A percentile compares a stretch with the other conserved stretches of the same genome.
These are phyloP conservation scores for Drosophila simulans DNA, from an alignment of 1,140 invertebrate genomes.

Conservation along the genomic window DNA sequence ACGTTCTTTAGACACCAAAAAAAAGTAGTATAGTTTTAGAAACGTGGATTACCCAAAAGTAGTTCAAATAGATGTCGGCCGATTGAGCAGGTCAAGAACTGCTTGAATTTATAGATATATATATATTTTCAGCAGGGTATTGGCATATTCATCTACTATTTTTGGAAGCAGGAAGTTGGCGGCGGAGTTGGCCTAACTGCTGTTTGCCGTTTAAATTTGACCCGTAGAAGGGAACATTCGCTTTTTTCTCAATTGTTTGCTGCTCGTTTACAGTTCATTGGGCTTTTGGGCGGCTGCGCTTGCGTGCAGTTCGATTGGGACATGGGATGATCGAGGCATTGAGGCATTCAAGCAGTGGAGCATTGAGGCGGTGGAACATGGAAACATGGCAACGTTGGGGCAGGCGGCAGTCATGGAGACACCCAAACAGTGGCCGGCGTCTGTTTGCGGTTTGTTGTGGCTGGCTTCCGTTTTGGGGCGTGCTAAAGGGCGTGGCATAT, in stretches of 20 bases:
- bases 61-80: too few species aligned
- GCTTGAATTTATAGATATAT: too few species aligned
- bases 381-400: background rate
- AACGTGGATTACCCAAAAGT: too few species aligned
- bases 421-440: conserved; percentile 42
- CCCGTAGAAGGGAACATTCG: conserved; percentile 55
- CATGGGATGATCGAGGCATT: background rate
- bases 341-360: background rate
- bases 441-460: conserved; percentile 36
- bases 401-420: background rate
- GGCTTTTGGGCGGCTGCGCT: conserved; percentile 33
- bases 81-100: too few species aligned
- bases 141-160: too few species aligned
- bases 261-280: conserved; percentile 74
- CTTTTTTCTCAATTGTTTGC: conserved; percentile 15
- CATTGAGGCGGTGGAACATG: background rate
- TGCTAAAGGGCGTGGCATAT: conserved; percentile 57
- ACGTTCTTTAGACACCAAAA: too few species aligned
- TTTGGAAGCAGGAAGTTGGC: conserved; percentile 12
- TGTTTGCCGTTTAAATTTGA: conserved; percentile 66
- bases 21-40: too few species aligned
- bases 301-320: conserved; percentile 36
- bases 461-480: conserved; percentile 55
- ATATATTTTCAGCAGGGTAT: background rate
- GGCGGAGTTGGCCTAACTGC: conserved; percentile 14